Percentiles rank a stretch among this genome's conserved stretches.
Conservation (phyloP, 2,113 vertebrate genomes). For the Danionella cerebrum region DNA sequence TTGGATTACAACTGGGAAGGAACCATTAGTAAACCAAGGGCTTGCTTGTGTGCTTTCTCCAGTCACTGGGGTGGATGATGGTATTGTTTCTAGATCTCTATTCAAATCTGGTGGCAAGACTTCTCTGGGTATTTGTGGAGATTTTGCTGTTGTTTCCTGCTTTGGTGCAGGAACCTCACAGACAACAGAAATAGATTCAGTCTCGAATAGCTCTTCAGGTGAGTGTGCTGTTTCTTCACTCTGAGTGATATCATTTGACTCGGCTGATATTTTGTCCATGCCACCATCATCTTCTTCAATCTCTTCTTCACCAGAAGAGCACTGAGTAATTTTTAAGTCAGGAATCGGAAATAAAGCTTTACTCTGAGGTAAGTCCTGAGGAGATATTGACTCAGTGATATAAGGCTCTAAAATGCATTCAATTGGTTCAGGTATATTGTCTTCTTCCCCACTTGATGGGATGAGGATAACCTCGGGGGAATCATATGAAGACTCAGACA, state of each 20-base stretch:
- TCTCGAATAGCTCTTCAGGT: slow-evolving; percentile 66
- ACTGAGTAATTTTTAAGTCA: slow-evolving; percentile 95
- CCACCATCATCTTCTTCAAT: slow-evolving; percentile 78
- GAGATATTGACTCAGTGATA: slow-evolving; percentile 53
- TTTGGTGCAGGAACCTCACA: slow-evolving; percentile 74
- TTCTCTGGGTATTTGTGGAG: background rate
- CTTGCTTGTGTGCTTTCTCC: background rate
- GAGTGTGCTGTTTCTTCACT: slow-evolving; percentile 64
- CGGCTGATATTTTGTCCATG: slow-evolving; percentile 68
- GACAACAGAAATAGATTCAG: slow-evolving; percentile 73
- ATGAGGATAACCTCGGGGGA: slow-evolving; percentile 54
- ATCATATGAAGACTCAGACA: slow-evolving; percentile 57
- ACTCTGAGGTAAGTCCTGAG: slow-evolving; percentile 62
- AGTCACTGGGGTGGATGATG: slow-evolving; percentile 10
- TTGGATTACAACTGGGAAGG: slow-evolving; percentile 15
- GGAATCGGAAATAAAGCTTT: slow-evolving; percentile 84
- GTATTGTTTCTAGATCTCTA: background rate
- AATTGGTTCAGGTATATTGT: slow-evolving; percentile 30
- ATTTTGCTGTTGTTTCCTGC: slow-evolving; percentile 27
- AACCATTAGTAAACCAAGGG: background rate
- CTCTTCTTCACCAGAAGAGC: slow-evolving; percentile 87
- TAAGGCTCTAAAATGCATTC: slow-evolving; percentile 40
- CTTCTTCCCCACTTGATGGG: slow-evolving; percentile 42
- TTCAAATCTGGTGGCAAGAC: slow-evolving; percentile 19
- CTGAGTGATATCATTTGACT: slow-evolving; percentile 74